Evolutionary conservation across 2,113 vertebrate species (phyloP).

Genomic region (Epinephelus cyanopodus): DNA sequence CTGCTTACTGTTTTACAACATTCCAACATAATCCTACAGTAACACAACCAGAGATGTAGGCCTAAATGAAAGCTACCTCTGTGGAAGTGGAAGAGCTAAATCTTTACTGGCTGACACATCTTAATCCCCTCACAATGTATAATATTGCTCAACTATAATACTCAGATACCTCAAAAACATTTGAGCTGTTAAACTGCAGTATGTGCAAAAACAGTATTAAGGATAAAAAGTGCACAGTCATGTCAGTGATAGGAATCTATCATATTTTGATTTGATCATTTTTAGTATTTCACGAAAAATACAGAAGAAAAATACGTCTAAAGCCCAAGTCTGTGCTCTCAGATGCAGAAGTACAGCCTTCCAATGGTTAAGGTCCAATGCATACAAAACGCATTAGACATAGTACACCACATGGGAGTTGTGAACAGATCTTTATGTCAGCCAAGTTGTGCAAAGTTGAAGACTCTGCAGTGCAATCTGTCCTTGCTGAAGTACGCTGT

Average conservation of each 20-base stretch:
- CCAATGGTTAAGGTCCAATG: not conserved
- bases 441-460: slow-evolving; percentile 33
- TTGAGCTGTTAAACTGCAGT: not conserved
- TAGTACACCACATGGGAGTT: slow-evolving; percentile 16
- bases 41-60: not conserved
- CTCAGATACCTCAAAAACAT: not conserved
- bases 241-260: not conserved
- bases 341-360: not conserved
- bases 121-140: not conserved
- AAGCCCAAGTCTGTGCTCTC: not conserved
- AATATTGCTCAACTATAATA: not conserved
- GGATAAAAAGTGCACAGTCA: not conserved
- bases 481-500: not conserved
- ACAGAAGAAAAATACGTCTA: not conserved
- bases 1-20: not conserved
- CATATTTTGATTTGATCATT: slow-evolving; percentile 5
- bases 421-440: slow-evolving; percentile 29
- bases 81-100: not conserved
- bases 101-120: not conserved
- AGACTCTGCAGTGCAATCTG: slow-evolving; percentile 4
- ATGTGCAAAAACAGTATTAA: not conserved
- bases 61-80: not conserved
- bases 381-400: slow-evolving; percentile 24
- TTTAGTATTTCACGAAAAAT: not conserved
- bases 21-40: not conserved